Evolutionary conservation across 2,888 invertebrate species (phyloP), one percentile per base, ranked within the genome.

Genomic region (Eledona agricola): DNA sequence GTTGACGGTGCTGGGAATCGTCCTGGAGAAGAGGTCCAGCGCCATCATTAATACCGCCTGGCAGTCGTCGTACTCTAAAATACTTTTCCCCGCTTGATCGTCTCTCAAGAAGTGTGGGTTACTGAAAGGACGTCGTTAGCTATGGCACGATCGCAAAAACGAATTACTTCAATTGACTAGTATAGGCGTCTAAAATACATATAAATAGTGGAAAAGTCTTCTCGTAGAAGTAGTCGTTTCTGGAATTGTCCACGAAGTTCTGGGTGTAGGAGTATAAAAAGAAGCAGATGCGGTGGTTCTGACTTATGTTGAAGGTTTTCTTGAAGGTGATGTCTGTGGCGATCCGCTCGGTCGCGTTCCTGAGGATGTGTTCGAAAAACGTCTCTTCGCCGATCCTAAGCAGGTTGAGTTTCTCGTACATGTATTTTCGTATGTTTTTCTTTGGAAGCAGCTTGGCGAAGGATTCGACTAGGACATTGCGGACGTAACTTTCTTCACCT

Each of bases 151-250:
- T 28, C 10, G 7, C 16, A 16, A 37, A 10, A 11, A 23, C 12
- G 7, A 38, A 5, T 47, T 37, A 47, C 47, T 9, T 15, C 15
- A 47, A 37, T 15, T 47, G 37, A 35, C 26, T 35, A 19, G 26
- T 28, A 35, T 13, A 37, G n/a, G 20, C 35, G 45, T 64, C 59
- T 37, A 66, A 63, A 17, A 69, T 51, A 17, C 50, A 53, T 16
- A 55, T 57, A 54, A 66, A 69, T 12, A 68, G 47, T 16, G 65
- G 63, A 59, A 67, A 63, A 17, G 64, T 35, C n/a, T 46, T 46
- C 37, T 59, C 57, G 35, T 64, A 56, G 20, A 64, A 57, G 10
- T 31, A 50, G 9, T 63, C 64, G 55, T 57, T 62, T 25, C 62
- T 46, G 25, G 57, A 61, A 22, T 3, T 10, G 13, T 35, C 45